phyloP scores from a whole-genome alignment of 2,113 vertebrate species.

The Prietella phreatophila region DNA sequence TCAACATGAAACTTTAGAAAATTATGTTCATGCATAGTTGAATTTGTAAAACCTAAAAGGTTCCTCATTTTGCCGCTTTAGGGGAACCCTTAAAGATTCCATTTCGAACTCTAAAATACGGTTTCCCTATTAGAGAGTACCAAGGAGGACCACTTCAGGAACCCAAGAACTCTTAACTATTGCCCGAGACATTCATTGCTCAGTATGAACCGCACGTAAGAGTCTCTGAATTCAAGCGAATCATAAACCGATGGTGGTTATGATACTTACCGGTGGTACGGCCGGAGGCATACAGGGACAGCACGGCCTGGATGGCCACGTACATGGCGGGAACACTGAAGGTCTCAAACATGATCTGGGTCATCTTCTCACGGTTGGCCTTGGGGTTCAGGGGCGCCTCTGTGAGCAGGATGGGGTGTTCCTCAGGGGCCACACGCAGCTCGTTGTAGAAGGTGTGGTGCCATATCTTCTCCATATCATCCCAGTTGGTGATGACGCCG shows the following conservation, averaged over 20 bases:
- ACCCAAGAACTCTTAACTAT: not conserved
- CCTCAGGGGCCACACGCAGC: conserved; percentile 93
- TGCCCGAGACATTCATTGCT: no score
- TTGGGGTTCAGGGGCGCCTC: conserved; percentile 91
- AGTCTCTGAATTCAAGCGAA: not conserved
- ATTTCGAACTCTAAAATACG: not conserved
- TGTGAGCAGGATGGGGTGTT: conserved; percentile 93
- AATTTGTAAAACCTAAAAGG: not conserved
- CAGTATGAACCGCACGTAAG: no score
- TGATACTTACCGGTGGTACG: conserved; percentile 89
- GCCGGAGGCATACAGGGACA: conserved; percentile 93
- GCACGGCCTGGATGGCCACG: conserved; percentile 90
- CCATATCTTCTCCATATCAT: conserved; percentile 98
- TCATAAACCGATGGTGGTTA: not conserved
- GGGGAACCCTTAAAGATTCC: not conserved
- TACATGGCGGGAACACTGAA: conserved; percentile 94
- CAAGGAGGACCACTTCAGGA: not conserved
- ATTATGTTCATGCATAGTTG: not conserved
- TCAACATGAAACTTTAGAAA: no score
- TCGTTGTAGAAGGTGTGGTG: conserved; percentile 98
- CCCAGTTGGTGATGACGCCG: conserved; percentile 93
- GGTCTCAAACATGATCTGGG: conserved; percentile 95
- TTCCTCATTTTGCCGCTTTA: not conserved
- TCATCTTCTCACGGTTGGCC: conserved; percentile 93
- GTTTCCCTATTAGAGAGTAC: not conserved